Evolutionary conservation across 2,888 invertebrate genomes (phyloP).

Genomic region (Sceliomorpha sp.): DNA sequence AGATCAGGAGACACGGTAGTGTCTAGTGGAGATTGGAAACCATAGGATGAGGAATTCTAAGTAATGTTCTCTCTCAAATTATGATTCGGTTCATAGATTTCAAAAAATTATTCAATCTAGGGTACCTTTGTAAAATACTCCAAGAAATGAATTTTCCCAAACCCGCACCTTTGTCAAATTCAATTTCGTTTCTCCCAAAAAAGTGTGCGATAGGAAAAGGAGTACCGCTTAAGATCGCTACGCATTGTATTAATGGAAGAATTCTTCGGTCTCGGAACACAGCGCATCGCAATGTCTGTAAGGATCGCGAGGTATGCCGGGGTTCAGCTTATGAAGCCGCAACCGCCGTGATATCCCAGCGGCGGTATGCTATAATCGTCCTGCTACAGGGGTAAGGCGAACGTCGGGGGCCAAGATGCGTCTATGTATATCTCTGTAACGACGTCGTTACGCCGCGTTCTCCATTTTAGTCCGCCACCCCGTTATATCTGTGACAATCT

Average conservation of each 20-base stretch:
- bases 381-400: conserved; percentile 62
- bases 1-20: no score
- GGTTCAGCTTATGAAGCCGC: conserved; percentile 76
- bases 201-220: no score
- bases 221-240: no score
- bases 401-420: conserved; percentile 68
- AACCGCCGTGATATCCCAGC: conserved; percentile 69
- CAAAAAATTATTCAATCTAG: no score
- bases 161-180: no score
- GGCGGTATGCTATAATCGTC: conserved; percentile 74
- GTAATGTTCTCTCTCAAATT: no score
- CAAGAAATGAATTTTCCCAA: no score
- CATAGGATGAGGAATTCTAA: no score
- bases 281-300: conserved; percentile 44
- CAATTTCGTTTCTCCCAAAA: no score
- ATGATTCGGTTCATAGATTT: no score
- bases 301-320: conserved; percentile 67
- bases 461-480: conserved; percentile 53
- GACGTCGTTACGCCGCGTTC: conserved; percentile 75
- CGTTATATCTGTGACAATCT: conserved; percentile 57
- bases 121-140: no score
- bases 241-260: conserved; percentile 45
- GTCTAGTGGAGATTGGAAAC: no score
- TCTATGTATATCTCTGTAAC: conserved; percentile 77
- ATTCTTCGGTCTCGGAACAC: conserved; percentile 45